Evolutionary conservation across 2,113 vertebrate genomes (phyloP).

Genomic region (Antennarius striatus): DNA sequence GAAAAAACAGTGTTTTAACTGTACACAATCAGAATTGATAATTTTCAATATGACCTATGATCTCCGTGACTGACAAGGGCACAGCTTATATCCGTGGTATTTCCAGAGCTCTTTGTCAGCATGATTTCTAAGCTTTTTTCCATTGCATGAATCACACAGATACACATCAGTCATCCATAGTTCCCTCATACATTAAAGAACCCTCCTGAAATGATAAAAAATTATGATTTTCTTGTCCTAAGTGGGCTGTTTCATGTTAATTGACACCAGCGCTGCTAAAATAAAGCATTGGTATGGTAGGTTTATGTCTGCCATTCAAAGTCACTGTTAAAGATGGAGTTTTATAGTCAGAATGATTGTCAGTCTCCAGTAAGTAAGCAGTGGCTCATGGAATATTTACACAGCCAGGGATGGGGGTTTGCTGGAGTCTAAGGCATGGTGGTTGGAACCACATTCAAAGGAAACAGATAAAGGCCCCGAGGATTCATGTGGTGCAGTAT

Average conservation of each 20-base stretch:
- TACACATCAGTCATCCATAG: slow-evolving; percentile 27
- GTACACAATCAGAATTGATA: slow-evolving; percentile 65
- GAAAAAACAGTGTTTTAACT: slow-evolving; percentile 73
- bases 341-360: slow-evolving; percentile 63
- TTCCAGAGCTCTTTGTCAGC: slow-evolving; percentile 55
- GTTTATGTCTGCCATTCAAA: slow-evolving; percentile 27
- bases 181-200: slow-evolving; percentile 6
- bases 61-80: slow-evolving; percentile 69
- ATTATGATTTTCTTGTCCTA: too few species aligned
- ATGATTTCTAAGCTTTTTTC: slow-evolving; percentile 41
- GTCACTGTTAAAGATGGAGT: slow-evolving; percentile 28
- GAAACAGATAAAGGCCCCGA: slow-evolving; percentile 72
- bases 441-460: slow-evolving; percentile 78
- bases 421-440: slow-evolving; percentile 61
- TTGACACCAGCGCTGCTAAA: not conserved
- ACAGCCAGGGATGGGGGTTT: slow-evolving; percentile 57
- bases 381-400: slow-evolving; percentile 77
- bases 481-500: slow-evolving; percentile 71
- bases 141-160: slow-evolving; percentile 40
- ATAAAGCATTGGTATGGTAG: slow-evolving; percentile 1
- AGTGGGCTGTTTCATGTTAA: too few species aligned
- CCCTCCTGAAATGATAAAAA: too few species aligned
- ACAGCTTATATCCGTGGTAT: slow-evolving; percentile 29
- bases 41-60: slow-evolving; percentile 71
- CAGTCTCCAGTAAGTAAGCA: slow-evolving; percentile 59